Evolutionary conservation across 2,888 invertebrate genomes (phyloP), one percentile per base, ranked within the genome.

Genomic region (Chrysodeixis includens): DNA sequence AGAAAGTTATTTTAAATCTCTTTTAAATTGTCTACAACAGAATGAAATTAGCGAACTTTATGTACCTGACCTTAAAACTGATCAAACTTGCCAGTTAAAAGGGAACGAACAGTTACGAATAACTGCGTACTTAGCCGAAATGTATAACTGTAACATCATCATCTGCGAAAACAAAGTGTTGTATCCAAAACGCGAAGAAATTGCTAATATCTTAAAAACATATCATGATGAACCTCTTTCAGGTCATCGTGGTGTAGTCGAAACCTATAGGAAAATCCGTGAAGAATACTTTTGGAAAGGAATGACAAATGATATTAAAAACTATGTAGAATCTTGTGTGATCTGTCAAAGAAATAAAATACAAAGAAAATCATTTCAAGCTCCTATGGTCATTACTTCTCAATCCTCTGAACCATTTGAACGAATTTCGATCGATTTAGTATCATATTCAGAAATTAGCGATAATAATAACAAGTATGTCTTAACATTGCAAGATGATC

Each of bases 351-450:
- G 78, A 12, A 84, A 80, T 52, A 84, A 85, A 76, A 83, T 82
- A 1, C 83, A 83, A 70, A 65, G 83, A 51, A 82, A 78, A 77
- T 78, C 57, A 0, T 85, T 66, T 53, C 63, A 85, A 77, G 85
- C 86, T 6, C 83, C 84, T 32, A 86, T 85, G 85, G 76, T 85
- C 0, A 83, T 86, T n/a, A 86, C 86, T 0, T 82, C 83, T 0
- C 72, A 69, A 40, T 83, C 82, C 1, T 80, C 81, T 6, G 83
- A 85, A 78, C 83, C 85, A 7, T 85, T 86, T 35, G 83, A 85
- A 76, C 67, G 83, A 20, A 80, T 86, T 6, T 76, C 84, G 8
- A 85, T 86, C 1, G 86, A 86, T 53, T 35, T 86, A 60, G 85
- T 86, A 0, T 85, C 85, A 0, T 86, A 85, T 56, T 86, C 85